Base-by-base conservation (phyloP, 2,888 invertebrate species). In the Dryococelus australis region DNA sequence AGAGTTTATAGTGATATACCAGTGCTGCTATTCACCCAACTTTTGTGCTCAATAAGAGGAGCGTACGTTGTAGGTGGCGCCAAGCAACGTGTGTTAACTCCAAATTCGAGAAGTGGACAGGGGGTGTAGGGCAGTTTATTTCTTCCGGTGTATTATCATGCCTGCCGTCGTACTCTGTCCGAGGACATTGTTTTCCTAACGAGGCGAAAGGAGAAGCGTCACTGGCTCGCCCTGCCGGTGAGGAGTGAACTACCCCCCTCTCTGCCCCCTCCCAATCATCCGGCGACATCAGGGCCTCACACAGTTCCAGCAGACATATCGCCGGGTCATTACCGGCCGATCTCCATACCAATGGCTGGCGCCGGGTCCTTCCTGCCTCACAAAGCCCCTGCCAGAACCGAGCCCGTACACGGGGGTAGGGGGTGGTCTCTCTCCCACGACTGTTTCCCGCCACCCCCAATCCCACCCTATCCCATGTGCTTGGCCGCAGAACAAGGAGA, bases 311-410 rank as follows among this genome's bases (percentile, higher is more conserved):
- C 65, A n/a, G 65, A 65, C 65, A 65, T 65, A 65, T 65, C 65
- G 65, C 65, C 65, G 65, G 65, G 65, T 65, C 65, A 65, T 65
- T 65, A 65, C 65, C 65, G 65, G n/a, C 2, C 65, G 24, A 65
- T 65, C 65, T 65, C 65, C 65, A 65, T 65, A 65, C 65, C 65
- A 65, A 65, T 65, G 65, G 65, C 65, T 65, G 65, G 65, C 65
- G 65, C 20, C 65, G 24, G 65, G n/a, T 24, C 65, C 65, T 65
- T 65, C 65, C 65, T 65, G 65, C 65, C 20, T 8, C 3, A 65
- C 65, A 65, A 65, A 65, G 65, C 24, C 65, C 16, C 13, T 20
- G 65, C 13, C 10, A 10, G 12, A 47, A 13, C 20, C 65, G n/a
- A 8, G n/a, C n/a, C 24, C 0, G 65, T 16, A 65, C 8, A 9